Evolutionary conservation across 2,113 vertebrate species (phyloP), one percentile per base, ranked within the genome.

Genomic region (Poeciliopsis prolifica): DNA sequence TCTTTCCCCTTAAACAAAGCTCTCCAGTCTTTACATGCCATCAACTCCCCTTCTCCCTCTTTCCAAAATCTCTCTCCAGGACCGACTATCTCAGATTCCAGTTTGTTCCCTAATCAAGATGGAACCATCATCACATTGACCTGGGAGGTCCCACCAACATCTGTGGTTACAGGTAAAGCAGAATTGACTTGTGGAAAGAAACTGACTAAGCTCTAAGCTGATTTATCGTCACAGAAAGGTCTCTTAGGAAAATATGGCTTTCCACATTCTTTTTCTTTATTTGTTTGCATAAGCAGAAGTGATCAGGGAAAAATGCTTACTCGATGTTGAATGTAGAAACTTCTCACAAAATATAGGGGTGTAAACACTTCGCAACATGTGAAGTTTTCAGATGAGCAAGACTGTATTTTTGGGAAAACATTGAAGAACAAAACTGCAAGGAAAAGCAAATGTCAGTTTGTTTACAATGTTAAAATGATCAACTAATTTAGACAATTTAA

Each of bases 141-240:
- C 60, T 95, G 94, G 93, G 86, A 92, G 67, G 88, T 91, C 61
- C 93, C 90, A 9, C 72, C 79, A 19, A 85, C 80, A 13, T 91
- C 93, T 44, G 24, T 94, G 12, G 86, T 94, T 65, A 93, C 93
- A 89, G 94, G 94, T 94, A 79, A 74, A 30, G 54, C 42, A 22
- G 26, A 2, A 5, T 12, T 22, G 15, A 74, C n/a, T 76, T 8
- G 1, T 31, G 24, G 13, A 33, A 68, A 65, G 61, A 29, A 37
- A 30, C 28, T 60, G 28, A 44, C 19, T 44, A 70, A 61, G 11
- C 44, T 60, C 33, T 17, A 26, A 31, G 5, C 24, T 44, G 64
- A 54, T 33, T 60, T 67, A 10, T 78, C 35, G 28, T 65, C 42
- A 44, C 67, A 35, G 13, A 15, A 17, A 35, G 62, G 31, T 80